Evolutionary conservation across 2,797 vertebrate species (phyloP).

Genomic region (Acipenser transmontanus): DNA sequence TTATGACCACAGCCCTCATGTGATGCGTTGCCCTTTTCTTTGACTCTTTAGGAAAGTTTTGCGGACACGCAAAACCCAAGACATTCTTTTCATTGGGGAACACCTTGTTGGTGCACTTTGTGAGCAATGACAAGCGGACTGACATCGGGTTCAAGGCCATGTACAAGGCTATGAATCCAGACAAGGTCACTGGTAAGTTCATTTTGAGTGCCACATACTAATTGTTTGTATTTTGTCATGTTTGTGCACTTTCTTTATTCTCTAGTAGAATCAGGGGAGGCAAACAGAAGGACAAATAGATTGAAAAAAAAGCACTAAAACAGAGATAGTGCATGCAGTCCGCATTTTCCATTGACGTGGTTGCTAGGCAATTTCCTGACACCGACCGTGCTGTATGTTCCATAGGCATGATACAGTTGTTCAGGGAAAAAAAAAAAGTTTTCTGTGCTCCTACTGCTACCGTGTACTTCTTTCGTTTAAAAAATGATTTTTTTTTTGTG

Average conservation of each 20-base stretch:
- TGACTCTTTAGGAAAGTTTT: slow-evolving; percentile 52
- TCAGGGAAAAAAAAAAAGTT: no score
- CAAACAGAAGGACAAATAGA: background rate
- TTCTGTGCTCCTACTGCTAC: no score
- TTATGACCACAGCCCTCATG: slow-evolving; percentile 30
- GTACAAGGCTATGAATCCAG: slow-evolving; percentile 52
- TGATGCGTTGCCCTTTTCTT: slow-evolving; percentile 12
- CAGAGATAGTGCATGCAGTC: no score
- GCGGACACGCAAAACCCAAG: slow-evolving; percentile 47
- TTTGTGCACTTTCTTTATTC: background rate
- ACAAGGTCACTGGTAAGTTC: slow-evolving; percentile 41
- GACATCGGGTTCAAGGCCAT: slow-evolving; percentile 60
- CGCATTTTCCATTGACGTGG: no score
- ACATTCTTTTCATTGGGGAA: slow-evolving; percentile 56
- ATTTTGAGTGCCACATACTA: background rate
- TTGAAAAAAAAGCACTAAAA: no score
- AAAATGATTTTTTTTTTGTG: no score
- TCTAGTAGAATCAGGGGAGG: background rate
- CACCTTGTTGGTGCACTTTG: slow-evolving; percentile 52
- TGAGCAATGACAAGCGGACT: slow-evolving; percentile 52
- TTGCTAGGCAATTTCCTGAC: no score
- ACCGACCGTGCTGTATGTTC: no score
- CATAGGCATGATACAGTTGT: no score
- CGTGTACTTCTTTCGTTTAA: no score
- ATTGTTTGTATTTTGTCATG: background rate